These are phyloP conservation scores for Rhea americana DNA, from an alignment of 2,113 vertebrate genomes.

Conservation along the genomic window DNA sequence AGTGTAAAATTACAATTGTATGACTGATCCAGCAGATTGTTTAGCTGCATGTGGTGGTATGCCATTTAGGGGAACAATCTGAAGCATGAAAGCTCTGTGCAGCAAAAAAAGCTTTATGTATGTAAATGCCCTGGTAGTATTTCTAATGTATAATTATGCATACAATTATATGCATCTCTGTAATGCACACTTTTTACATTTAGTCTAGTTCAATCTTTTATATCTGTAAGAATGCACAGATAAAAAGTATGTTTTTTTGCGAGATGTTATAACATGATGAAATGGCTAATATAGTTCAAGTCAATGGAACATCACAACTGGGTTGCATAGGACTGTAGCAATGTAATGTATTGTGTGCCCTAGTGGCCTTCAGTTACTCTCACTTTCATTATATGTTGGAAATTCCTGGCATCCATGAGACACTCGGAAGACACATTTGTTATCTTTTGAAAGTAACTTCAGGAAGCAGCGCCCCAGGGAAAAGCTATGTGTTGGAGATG, in stretches of 20 bases:
- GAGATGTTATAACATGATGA: background rate
- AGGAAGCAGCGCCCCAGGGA: background rate
- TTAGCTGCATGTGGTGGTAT: background rate
- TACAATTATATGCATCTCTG: background rate
- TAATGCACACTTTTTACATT: background rate
- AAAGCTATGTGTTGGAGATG: background rate
- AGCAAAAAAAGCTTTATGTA: background rate
- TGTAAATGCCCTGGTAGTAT: background rate
- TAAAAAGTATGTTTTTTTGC: background rate
- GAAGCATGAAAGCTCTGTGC: background rate
- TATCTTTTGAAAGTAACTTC: background rate
- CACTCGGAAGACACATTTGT: background rate
- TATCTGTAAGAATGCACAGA: background rate
- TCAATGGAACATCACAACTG: background rate
- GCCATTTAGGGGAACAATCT: constrained; percentile 1
- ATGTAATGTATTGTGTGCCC: background rate
- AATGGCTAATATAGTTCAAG: background rate
- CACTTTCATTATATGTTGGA: background rate
- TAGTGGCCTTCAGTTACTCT: background rate
- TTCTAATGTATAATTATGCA: background rate
- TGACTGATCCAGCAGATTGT: constrained; percentile 13
- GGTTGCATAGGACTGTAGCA: background rate
- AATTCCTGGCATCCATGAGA: background rate
- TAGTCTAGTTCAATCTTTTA: background rate
- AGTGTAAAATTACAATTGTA: background rate